Evolutionary conservation across 2,888 invertebrate genomes (phyloP), one percentile per base, ranked within the genome.

Genomic region (Phyto melanocephala): DNA sequence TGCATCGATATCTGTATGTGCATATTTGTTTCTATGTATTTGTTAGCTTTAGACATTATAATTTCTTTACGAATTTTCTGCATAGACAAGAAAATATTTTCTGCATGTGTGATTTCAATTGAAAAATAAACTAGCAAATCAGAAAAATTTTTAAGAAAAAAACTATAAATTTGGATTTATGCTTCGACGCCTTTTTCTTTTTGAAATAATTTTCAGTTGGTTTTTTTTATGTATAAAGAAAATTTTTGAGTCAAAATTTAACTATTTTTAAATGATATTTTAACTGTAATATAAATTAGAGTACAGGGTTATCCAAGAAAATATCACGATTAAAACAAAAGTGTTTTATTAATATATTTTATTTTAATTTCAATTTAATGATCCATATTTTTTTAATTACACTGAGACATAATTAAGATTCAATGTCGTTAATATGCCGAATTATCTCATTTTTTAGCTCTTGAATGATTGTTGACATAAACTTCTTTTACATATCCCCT

Each of bases 171-270:
- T 45, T 67, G 40, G 54, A 72, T 77, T 77, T 68, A 72, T 62
- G 77, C 81, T 77, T 72, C 54, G 35, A 81, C 81, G 72, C 81
- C 81, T 77, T 77, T 76, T 76, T 1, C 7, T 70, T 35, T 77
- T 70, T 60, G 13, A n/a, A 17, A 62, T 1, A 6, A 60, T 50
- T 50, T 76, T 60, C 68, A 45, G 67, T 58, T 33, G 33, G 4
- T 28, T 7, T 67, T 76, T 24, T 13, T 54, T 42, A 24, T 54
- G 13, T 28, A n/a, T n/a, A n/a, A 37, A 56, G 10, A 22, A 22
- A 75, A 56, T 5, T 54, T 74, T 42, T 35, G 22, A 45, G 56
- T 74, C 15, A 54, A 40, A 15, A 5, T 33, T n/a, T n/a, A n/a
- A n/a, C n/a, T n/a, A n/a, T n/a, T n/a, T n/a, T n/a, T n/a, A n/a